Evolutionary conservation across 1,140 invertebrate genomes (phyloP).

Genomic region (Parapsyche elsis): DNA sequence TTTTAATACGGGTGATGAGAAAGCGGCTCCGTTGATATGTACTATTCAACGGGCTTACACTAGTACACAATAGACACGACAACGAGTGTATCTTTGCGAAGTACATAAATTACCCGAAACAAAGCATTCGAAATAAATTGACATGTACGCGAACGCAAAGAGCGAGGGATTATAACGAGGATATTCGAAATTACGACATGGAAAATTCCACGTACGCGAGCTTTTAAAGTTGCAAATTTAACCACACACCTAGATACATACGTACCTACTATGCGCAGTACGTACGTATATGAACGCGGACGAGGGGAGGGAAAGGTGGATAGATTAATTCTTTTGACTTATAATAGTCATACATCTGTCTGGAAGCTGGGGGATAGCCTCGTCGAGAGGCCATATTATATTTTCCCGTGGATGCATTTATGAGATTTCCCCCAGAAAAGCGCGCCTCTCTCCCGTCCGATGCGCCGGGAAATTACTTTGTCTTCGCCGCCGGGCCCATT

Average conservation of each 20-base stretch:
- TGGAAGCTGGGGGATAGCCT: conserved; percentile 27
- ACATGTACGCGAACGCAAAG: too few relatives aligned
- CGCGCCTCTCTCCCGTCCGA: conserved; percentile 19
- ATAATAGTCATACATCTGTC: conserved; percentile 53
- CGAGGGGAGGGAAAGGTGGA: conserved; percentile 26
- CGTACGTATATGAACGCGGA: background rate
- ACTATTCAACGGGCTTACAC: too few relatives aligned
- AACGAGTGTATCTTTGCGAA: too few relatives aligned
- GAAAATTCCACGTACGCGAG: too few relatives aligned
- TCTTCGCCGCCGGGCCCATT: conserved; percentile 43
- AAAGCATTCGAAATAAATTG: too few relatives aligned
- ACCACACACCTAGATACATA: background rate
- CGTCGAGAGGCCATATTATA: conserved; percentile 36
- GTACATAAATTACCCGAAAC: too few relatives aligned
- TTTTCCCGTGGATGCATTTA: conserved; percentile 55
- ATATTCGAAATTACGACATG: too few relatives aligned
- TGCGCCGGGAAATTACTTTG: conserved; percentile 54
- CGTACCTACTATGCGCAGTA: background rate
- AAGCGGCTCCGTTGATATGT: too few relatives aligned
- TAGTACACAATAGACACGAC: too few relatives aligned
- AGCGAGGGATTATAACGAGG: too few relatives aligned
- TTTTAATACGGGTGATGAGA: too few relatives aligned
- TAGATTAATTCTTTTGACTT: conserved; percentile 56
- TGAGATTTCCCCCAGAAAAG: conserved; percentile 54
- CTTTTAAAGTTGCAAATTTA: background rate